Conservation (phyloP, 2,113 vertebrate species). For the Hypanus sabinus region DNA sequence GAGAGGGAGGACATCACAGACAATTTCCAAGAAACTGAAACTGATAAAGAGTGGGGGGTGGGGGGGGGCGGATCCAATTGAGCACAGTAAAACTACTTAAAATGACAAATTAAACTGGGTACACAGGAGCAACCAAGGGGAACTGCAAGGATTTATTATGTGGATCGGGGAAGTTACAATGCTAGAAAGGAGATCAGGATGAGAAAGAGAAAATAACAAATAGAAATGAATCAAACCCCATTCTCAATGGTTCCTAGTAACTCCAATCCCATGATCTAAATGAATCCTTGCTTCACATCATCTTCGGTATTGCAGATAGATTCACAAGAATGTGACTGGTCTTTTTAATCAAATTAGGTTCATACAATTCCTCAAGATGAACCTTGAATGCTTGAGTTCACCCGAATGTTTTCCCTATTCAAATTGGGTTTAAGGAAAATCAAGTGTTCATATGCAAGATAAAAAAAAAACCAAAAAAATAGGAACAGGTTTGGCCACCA, state of each 20-base stretch:
- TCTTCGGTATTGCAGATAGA: background rate
- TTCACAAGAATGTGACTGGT: background rate
- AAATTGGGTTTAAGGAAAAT: too few species aligned
- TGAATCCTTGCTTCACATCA: background rate
- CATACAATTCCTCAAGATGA: background rate
- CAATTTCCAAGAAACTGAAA: background rate
- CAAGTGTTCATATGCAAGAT: too few species aligned
- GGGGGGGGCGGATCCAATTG: background rate
- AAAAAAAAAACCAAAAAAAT: too few species aligned
- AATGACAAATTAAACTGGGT: background rate
- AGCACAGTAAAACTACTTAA: background rate
- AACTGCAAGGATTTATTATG: background rate
- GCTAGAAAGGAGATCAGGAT: background rate
- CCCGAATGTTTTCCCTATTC: too few species aligned
- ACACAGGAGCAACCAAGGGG: background rate
- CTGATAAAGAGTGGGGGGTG: background rate
- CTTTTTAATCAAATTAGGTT: background rate
- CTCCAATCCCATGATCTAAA: background rate
- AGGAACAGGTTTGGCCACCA: too few species aligned
- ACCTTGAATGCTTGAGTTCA: background rate
- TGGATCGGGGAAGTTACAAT: background rate
- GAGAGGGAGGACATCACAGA: background rate
- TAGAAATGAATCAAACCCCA: background rate
- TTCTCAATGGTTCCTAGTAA: background rate
- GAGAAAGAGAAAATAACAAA: background rate